Evolutionary conservation across 2,113 vertebrate genomes (phyloP).

Genomic region (Rana temporaria): DNA sequence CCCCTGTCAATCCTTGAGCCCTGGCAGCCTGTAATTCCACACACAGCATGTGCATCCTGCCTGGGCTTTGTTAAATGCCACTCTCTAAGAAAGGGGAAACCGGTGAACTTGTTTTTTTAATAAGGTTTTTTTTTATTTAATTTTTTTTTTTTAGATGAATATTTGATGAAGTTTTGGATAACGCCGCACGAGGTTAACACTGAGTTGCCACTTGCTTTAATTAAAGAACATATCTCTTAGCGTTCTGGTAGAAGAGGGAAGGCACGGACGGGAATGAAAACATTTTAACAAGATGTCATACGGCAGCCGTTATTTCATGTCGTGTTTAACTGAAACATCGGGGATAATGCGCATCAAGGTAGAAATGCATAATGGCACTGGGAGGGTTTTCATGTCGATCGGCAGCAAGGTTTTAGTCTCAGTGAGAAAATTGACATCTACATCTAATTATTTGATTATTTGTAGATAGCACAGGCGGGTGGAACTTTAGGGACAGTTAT

Average conservation of each 20-base stretch:
- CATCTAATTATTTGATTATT: neutral
- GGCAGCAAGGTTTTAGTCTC: neutral
- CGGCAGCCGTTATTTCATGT: slow-evolving; percentile 80
- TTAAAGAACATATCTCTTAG: slow-evolving; percentile 93
- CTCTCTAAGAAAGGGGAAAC: slow-evolving; percentile 97
- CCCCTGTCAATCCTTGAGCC: slow-evolving; percentile 92
- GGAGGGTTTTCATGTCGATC: slow-evolving; percentile 1
- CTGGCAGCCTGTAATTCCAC: slow-evolving; percentile 99
- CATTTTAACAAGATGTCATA: slow-evolving; percentile 82
- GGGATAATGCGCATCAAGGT: slow-evolving; percentile 81
- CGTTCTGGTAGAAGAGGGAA: slow-evolving; percentile 85
- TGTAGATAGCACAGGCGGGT: neutral
- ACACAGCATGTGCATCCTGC: slow-evolving; percentile 88
- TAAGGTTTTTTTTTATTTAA: slow-evolving; percentile 93
- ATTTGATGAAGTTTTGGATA: slow-evolving; percentile 88
- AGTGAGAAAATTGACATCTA: slow-evolving; percentile 29
- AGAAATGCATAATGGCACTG: slow-evolving; percentile 75
- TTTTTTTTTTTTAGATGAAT: slow-evolving; percentile 73
- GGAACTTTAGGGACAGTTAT: no score
- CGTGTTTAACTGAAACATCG: slow-evolving; percentile 88
- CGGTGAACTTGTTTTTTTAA: slow-evolving; percentile 96
- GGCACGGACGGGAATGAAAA: slow-evolving; percentile 87
- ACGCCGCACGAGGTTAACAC: slow-evolving; percentile 90
- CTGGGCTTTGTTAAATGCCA: slow-evolving; percentile 96
- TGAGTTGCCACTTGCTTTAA: slow-evolving; percentile 97